Base-by-base conservation (phyloP, 1,140 invertebrate genomes). In the Drosophila ohnishii region DNA sequence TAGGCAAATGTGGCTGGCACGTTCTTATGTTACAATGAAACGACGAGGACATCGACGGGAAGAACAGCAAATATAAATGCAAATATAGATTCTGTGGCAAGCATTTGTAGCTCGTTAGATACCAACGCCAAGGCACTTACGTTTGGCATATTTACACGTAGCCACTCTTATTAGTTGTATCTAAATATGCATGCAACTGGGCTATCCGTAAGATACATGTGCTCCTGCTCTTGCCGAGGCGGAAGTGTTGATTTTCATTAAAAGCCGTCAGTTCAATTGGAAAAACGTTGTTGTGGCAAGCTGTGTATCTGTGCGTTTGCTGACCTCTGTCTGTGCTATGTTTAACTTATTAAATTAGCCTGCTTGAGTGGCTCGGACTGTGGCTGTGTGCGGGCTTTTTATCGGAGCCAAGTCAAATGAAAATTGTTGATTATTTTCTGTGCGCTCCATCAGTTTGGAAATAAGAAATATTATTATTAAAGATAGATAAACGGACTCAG, bases 1-100 rank as follows among this genome's bases (percentile, higher is more conserved):
- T 58, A 53, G 50, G 67, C 58, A 58, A 83, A 74, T 78, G 72
- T 64, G 83, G 78, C 84, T 58, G 72, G 74, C 83, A 88, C 83
- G 83, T 88, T 70, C 75, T 73, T n/a, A 67, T 45, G 60, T 55
- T 78, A 80, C 83, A 76, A 71, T 73, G 74, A 74, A 77, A 80
- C 66, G 61, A 61, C 76, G 74, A 58, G 25, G 25, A 28, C 25
- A 28, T 28, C 66, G 53, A 66, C 66, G 63, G 65, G 44, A 63
- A 65, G 59, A 67, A 71, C 78, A 78, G 66, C 70, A 86, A 69
- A 87, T 86, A 79, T 83, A 86, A 83, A 86, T 83, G 79, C 72
- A 87, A 86, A 86, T 86, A 87, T 79, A 80, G 75, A 87, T 67
- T 80, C 69, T 88, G 84, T 55, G 83, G 82, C 75, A 64, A 83